These are phyloP conservation scores for Drosophila paulistorum DNA, from an alignment of 1,140 invertebrate species.

Conservation along the genomic window DNA sequence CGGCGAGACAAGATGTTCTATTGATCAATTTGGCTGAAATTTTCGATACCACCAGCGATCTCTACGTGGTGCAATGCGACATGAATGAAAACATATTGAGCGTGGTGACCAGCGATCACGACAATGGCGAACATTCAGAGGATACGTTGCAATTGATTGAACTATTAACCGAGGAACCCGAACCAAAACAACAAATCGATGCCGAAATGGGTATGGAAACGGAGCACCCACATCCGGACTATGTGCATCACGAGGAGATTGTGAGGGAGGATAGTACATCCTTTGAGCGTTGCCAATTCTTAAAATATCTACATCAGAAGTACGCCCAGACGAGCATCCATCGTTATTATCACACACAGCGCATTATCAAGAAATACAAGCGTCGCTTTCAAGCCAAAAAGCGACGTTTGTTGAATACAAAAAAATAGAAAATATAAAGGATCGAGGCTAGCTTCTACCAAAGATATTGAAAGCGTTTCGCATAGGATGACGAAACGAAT, in stretches of 20 bases:
- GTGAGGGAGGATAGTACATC: slow-evolving; percentile 51
- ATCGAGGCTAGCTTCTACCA: slow-evolving; percentile 47
- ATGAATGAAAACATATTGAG: slow-evolving; percentile 78
- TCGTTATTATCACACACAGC: slow-evolving; percentile 67
- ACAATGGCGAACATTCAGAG: not conserved
- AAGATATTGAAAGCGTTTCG: slow-evolving; percentile 30
- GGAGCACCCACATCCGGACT: slow-evolving; percentile 29
- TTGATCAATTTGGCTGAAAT: slow-evolving; percentile 77
- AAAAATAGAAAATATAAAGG: not conserved
- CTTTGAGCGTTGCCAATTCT: slow-evolving; percentile 50
- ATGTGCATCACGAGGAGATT: slow-evolving; percentile 72
- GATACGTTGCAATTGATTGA: slow-evolving; percentile 64
- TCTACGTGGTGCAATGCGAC: slow-evolving; percentile 80
- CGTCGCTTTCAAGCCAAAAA: slow-evolving; percentile 20
- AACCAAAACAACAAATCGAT: slow-evolving; percentile 33
- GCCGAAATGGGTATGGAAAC: not conserved
- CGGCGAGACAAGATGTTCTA: slow-evolving; percentile 58
- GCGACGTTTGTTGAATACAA: not conserved
- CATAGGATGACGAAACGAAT: slow-evolving; percentile 20
- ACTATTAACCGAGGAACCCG: slow-evolving; percentile 48
- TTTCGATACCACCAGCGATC: slow-evolving; percentile 74
- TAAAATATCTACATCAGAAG: slow-evolving; percentile 76
- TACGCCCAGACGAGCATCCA: slow-evolving; percentile 69
- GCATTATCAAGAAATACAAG: slow-evolving; percentile 70
- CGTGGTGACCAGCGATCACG: slow-evolving; percentile 48